Conservation (phyloP, 1,140 invertebrate genomes). For the Drosophila kikkawai region DNA sequence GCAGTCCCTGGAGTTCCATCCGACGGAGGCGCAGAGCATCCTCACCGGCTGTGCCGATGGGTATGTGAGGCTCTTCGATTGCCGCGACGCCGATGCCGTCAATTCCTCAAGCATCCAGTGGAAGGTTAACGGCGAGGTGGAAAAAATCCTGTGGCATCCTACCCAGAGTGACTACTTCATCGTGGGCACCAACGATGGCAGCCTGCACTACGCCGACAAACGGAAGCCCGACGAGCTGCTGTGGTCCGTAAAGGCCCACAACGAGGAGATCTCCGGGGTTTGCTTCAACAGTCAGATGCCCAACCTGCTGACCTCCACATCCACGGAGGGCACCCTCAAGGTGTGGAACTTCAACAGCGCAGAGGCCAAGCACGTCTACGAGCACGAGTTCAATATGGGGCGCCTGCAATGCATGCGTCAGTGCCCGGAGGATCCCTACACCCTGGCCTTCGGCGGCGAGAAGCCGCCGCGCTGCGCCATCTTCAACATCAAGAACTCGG, state of each 20-base stretch:
- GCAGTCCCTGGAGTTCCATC: slow-evolving; percentile 95
- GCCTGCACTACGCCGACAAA: slow-evolving; percentile 92
- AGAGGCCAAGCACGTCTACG: slow-evolving; percentile 85
- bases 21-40: slow-evolving; percentile 91
- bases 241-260: slow-evolving; percentile 92
- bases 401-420: slow-evolving; percentile 90
- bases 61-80: slow-evolving; percentile 91
- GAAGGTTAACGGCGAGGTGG: slow-evolving; percentile 92
- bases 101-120: slow-evolving; percentile 88
- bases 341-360: slow-evolving; percentile 79
- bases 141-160: slow-evolving; percentile 94
- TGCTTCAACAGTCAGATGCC: slow-evolving; percentile 74
- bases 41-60: slow-evolving; percentile 91
- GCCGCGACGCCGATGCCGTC: slow-evolving; percentile 87
- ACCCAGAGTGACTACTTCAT: slow-evolving; percentile 85
- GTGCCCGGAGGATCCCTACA: slow-evolving; percentile 93
- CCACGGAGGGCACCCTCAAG: slow-evolving; percentile 77
- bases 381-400: slow-evolving; percentile 89
- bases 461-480: slow-evolving; percentile 92
- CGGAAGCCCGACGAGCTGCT: slow-evolving; percentile 89
- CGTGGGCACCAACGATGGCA: slow-evolving; percentile 92
- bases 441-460: slow-evolving; percentile 93
- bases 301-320: slow-evolving; percentile 76
- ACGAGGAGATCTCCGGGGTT: slow-evolving; percentile 92
- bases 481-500: slow-evolving; percentile 89